phyloP scores from a whole-genome alignment of 2,797 vertebrate genomes.

The Xenops minutus region DNA sequence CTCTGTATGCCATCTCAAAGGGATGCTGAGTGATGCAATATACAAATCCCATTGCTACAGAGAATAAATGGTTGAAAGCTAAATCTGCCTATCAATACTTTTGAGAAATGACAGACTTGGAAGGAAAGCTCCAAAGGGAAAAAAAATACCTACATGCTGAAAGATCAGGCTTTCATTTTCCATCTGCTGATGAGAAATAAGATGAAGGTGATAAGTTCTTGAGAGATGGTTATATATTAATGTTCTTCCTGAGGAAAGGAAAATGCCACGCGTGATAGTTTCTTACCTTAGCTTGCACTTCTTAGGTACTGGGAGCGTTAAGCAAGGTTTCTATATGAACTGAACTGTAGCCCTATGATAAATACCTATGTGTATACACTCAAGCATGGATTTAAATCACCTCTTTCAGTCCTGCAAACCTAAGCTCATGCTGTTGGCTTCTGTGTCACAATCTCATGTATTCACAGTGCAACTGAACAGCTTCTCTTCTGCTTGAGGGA shows the following conservation, averaged over 20 bases:
- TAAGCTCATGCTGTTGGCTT: neutral
- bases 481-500: neutral
- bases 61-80: neutral
- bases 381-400: neutral
- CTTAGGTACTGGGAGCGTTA: neutral
- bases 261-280: neutral
- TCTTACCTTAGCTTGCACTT: neutral
- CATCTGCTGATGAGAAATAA: conserved; percentile 1
- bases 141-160: conserved; percentile 2
- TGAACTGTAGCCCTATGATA: neutral
- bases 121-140: neutral
- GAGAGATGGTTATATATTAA: neutral
- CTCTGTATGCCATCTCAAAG: neutral
- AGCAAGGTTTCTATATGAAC: neutral
- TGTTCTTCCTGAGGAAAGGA: neutral
- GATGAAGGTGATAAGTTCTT: conserved; percentile 15
- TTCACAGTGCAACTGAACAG: neutral
- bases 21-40: conserved; percentile 14
- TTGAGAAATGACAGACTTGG: neutral
- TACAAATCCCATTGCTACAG: neutral
- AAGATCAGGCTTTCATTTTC: conserved; percentile 14
- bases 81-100: conserved; percentile 18
- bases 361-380: neutral
- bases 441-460: neutral
- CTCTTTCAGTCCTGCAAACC: neutral